Evolutionary conservation across 2,888 invertebrate genomes (phyloP).

Genomic region (Himalopsyche tibetana): DNA sequence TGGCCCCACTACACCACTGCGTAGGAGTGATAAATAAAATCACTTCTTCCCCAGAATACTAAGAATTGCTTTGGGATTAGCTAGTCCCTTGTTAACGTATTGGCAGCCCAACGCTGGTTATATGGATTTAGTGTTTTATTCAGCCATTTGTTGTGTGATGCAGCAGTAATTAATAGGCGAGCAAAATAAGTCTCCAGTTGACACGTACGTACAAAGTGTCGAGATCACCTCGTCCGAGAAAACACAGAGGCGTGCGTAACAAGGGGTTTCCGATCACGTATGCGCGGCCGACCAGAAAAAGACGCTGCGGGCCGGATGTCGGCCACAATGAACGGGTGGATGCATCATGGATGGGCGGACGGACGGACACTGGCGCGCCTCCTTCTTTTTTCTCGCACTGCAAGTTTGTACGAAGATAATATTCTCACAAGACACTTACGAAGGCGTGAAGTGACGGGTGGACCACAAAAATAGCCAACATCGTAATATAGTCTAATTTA

Average conservation of each 20-base stretch:
- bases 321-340: conserved; percentile 39
- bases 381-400: conserved; percentile 6
- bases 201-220: conserved; percentile 24
- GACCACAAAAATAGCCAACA: background rate
- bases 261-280: conserved; percentile 60
- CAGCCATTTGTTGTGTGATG: too few relatives aligned
- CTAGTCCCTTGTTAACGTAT: too few relatives aligned
- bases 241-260: conserved; percentile 57
- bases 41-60: too few relatives aligned
- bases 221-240: conserved; percentile 34
- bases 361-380: conserved; percentile 8
- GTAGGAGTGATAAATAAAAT: too few relatives aligned
- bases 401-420: background rate
- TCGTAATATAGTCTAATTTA: too few relatives aligned
- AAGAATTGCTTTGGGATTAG: too few relatives aligned
- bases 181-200: background rate
- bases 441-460: conserved; percentile 16
- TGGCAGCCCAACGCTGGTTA: too few relatives aligned
- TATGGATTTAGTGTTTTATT: too few relatives aligned
- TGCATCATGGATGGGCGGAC: conserved; percentile 11
- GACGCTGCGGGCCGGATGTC: conserved; percentile 47
- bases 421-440: conserved; percentile 14
- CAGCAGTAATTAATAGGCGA: background rate
- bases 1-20: too few relatives aligned
- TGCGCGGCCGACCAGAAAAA: conserved; percentile 51